Base-by-base conservation (phyloP, 1,140 invertebrate species). In the Drosophila ironensis region DNA sequence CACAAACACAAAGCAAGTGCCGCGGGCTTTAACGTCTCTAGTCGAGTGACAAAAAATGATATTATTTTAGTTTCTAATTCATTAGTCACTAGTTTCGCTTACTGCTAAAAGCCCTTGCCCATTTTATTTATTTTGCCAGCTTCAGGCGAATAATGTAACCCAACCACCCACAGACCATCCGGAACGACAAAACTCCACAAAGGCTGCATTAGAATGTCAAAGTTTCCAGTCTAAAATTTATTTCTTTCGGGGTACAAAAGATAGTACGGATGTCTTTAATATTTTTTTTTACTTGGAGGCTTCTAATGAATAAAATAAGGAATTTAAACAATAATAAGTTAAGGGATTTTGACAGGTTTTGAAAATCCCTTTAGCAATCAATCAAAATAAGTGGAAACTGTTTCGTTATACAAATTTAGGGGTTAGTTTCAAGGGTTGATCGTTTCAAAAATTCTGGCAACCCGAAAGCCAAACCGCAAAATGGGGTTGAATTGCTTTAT, bases 21-120 rank as follows among this genome's bases (percentile, higher is more conserved):
- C 59, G 61, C 38, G 9, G 60, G 73, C 45, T 38, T 61, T 45
- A 61, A 67, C 60, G 42, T 53, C 41, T 74, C 48, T 53, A 47
- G 42, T 33, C 53, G 24, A 56, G 41, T 7, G 30, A 37, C 4
- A 14, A 37, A 60, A 73, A 74, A 67, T 69, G 70, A 73, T 64
- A 60, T 63, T 64, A 74, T 60, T 74, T 61, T 45, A 71, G 60
- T 57, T 71, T 71, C 64, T 61, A 71, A 77, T 75, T 74, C 73
- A 74, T 75, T 77, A 64, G 59, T 2, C 14, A 50, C 25, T 69
- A 27, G 38, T 28, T 41, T 24, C 20, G 30, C 27, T 38, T 33
- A 12, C 47, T n/a, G 17, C 38, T n/a, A n/a, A 19, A 20, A 69
- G 19, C 24, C 42, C 24, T 40, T n/a, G n/a, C n/a, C 20, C 53